Evolutionary conservation across 1,140 invertebrate genomes (phyloP).

Genomic region (Melanaphis sacchari): DNA sequence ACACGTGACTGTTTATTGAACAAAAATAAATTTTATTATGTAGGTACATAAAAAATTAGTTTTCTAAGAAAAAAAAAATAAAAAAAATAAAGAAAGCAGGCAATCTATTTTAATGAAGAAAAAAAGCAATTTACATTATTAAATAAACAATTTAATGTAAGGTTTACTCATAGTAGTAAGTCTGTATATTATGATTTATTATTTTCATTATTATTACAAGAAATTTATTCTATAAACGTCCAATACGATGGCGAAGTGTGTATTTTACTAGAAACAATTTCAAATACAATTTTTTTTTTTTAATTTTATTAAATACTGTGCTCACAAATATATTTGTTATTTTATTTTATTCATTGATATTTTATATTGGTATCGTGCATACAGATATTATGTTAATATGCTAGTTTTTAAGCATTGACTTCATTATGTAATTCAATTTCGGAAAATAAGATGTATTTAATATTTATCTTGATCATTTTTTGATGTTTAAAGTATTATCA

Average conservation of each 20-base stretch:
- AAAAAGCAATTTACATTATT: neutral
- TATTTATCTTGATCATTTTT: neutral
- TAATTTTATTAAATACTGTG: neutral
- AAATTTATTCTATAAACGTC: neutral
- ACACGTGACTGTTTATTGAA: neutral
- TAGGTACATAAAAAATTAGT: neutral
- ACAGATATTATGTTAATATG: neutral
- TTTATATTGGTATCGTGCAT: neutral
- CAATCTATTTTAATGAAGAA: neutral
- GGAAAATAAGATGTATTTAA: neutral
- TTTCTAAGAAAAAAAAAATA: neutral
- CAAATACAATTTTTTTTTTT: neutral
- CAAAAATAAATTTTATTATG: neutral
- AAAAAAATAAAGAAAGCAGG: neutral
- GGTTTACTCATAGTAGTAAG: neutral
- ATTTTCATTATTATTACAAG: neutral
- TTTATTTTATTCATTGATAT: neutral
- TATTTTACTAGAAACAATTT: neutral
- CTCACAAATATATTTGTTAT: neutral
- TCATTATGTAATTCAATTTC: neutral
- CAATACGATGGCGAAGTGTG: neutral
- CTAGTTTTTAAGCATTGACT: neutral
- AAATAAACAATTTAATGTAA: constrained; percentile 11
- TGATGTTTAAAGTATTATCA: neutral
- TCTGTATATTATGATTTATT: neutral